Evolutionary conservation across 2,888 invertebrate genomes (phyloP), one percentile per base, ranked within the genome.

Genomic region (Icerya purchasi): DNA sequence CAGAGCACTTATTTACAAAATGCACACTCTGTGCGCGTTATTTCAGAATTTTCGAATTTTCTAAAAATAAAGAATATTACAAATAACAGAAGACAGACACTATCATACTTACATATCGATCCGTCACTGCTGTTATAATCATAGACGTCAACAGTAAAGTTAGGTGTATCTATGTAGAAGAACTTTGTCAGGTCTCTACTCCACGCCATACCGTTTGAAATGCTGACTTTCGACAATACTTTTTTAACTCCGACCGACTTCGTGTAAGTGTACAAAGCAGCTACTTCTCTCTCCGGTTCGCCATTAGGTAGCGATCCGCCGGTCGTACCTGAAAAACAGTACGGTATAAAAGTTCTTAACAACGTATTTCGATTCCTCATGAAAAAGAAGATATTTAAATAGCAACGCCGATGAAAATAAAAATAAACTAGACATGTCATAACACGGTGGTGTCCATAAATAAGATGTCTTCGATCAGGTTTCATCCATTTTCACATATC

Each of bases 151-250:
- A 76, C 70, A 51, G 68, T 68, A 18, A 68, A 62, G 1, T 71
- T 71, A 1, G 69, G 63, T 1, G 74, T 72, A 66, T 77, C 76
- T 52, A 73, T 74, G 66, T 70, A 76, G 66, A 72, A 77, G 75
- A 88, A 81, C 22, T 79, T 80, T 60, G 76, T 78, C 63, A 75
- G 72, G 57, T 77, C 72, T 5, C 75, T 69, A 67, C 83, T 80
- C 86, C 87, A 89, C 59, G 84, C 82, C 50, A 88, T 72, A 0
- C 88, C 88, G 72, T 89, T 88, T 36, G 85, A 80, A 64, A 86
- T 79, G 65, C 79, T 78, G 21, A 84, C 70, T 57, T 69, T 62
- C 0, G 64, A 66, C 36, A 36, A 14, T 36, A 36, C 14, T 36
- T 36, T 36, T 14, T 36, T 36, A 5, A 36, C 36, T 36, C 36